These are phyloP conservation scores for Actias luna DNA, from an alignment of 2,888 invertebrate species.

Conservation along the genomic window DNA sequence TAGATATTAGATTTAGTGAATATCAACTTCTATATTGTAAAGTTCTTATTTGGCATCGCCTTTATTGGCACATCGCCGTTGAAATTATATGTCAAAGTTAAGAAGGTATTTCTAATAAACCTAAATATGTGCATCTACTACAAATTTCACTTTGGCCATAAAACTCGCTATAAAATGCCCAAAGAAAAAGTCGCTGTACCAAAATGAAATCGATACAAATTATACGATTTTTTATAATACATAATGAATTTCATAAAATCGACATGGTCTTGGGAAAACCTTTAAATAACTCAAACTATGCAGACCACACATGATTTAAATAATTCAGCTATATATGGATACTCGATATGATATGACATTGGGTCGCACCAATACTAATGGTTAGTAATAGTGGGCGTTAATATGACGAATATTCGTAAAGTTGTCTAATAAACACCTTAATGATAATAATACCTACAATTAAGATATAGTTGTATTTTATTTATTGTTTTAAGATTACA, in stretches of 20 bases:
- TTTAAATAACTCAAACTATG: constrained; percentile 32
- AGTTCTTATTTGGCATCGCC: no score
- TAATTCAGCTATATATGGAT: constrained; percentile 65
- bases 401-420: not conserved
- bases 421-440: not conserved
- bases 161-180: not conserved
- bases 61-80: no score
- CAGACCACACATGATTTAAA: constrained; percentile 60
- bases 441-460: not conserved
- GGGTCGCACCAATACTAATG: constrained; percentile 45
- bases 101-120: no score
- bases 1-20: no score
- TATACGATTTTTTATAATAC: constrained; percentile 24
- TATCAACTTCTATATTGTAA: no score
- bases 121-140: no score
- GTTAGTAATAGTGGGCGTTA: constrained; percentile 26
- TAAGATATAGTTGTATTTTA: not conserved
- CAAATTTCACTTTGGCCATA: no score
- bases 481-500: not conserved
- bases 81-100: no score
- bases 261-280: constrained; percentile 32
- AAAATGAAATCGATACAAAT: constrained; percentile 24
- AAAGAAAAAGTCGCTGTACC: constrained; percentile 5
- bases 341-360: constrained; percentile 55
- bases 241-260: constrained; percentile 34